These are phyloP conservation scores for Ichneumoninae sp. DNA, from an alignment of 2,888 invertebrate species.

Conservation along the genomic window DNA sequence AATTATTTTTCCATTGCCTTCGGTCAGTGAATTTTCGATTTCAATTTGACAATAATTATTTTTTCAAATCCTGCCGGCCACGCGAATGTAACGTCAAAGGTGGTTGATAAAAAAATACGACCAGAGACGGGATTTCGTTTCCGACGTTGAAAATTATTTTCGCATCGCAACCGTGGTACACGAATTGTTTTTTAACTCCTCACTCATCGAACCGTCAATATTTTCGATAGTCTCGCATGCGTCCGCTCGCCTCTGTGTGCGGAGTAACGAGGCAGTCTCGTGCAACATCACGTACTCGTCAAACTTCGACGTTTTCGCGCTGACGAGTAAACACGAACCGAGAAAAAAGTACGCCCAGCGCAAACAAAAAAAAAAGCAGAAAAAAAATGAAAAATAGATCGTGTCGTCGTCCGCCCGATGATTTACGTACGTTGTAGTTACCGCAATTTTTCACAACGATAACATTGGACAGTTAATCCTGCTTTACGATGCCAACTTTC, in stretches of 20 bases:
- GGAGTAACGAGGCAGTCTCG: conserved; percentile 26
- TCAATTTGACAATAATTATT: not conserved
- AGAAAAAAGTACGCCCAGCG: not conserved
- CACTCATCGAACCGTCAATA: conserved; percentile 34
- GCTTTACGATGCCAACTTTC: conserved; percentile 48
- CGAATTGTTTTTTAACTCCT: conserved; percentile 12
- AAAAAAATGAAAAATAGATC: conserved; percentile 1
- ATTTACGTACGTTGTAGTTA: conserved; percentile 7
- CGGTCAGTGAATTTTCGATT: not conserved
- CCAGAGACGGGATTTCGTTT: not conserved
- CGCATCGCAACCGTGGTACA: not conserved
- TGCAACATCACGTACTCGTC: conserved; percentile 39
- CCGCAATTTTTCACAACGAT: conserved; percentile 22
- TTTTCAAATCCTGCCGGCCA: not conserved
- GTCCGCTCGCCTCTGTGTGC: not conserved
- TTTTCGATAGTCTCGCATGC: not conserved
- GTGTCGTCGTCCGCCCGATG: not conserved
- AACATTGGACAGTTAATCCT: conserved; percentile 51
- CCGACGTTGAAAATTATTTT: conserved; percentile 12
- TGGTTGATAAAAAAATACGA: not conserved
- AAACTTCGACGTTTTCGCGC: conserved; percentile 34
- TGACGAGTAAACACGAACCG: conserved; percentile 31
- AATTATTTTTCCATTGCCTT: not conserved
- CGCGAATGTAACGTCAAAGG: not conserved
- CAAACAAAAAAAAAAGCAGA: not conserved